Base-by-base conservation (phyloP, 2,113 vertebrate species). In the Hystrix cristata region DNA sequence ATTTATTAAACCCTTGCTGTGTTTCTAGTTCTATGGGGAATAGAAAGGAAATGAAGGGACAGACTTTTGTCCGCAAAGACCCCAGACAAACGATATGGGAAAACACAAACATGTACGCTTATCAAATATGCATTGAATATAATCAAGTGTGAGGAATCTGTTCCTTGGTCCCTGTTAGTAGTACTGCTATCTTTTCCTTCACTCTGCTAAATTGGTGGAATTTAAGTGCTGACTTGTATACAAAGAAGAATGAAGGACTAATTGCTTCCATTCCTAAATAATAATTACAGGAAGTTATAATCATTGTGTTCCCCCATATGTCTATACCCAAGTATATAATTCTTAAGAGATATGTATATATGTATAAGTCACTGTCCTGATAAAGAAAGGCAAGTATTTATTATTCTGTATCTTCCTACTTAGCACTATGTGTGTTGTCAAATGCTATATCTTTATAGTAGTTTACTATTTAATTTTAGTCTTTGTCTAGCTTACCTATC, bases 241-340 rank as follows among this genome's bases (percentile, higher is more conserved):
- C 55, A 83, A 86, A 90, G 38, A 55, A 87, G 69, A 72, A 79
- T 46, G 11, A 83, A 15, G 29, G 5, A 38, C 13, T 69, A 81
- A 82, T 34, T 81, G 8, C 13, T 88, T 3, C 16, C 34, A 53
- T 72, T 91, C 72, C 23, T 88, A 74, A 72, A 57, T 79, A 53
- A 55, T 85, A 90, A 55, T 43, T 82, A 78, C 1, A 53, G 60
- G 87, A 91, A 91, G 57, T 60, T 91, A 16, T 87, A 87, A 55
- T 53, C 53, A 5, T n/a, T 95, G 16, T 59, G 11, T 12, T 38
- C 23, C n/a, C 48, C 46, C 6, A n/a, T 92, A 74, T 94, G 15
- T 80, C 48, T 23, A 29, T 71, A 64, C 5, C 15, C 59, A 85
- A 59, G 29, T 43, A 87, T 74, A 31, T 74, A 85, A 34, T 87